These are phyloP conservation scores for Diadumene lineata DNA, from an alignment of 92 coral and sea anemone species.

Conservation along the genomic window DNA sequence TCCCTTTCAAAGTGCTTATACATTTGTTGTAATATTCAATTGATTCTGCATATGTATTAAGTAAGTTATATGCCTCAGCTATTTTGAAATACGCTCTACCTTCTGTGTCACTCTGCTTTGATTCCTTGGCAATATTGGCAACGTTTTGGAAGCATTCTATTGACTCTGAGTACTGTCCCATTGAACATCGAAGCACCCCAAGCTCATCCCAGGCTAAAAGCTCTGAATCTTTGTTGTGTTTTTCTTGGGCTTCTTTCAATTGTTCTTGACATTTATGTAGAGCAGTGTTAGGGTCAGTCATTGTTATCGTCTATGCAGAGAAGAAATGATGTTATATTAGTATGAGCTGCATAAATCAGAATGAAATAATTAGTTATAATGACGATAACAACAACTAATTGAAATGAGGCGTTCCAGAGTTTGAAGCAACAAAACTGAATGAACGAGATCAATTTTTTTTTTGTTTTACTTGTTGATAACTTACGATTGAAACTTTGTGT, in stretches of 20 bases:
- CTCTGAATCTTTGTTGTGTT: slow-evolving; percentile 13
- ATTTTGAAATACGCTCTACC: slow-evolving; percentile 9
- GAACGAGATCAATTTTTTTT: too few relatives aligned
- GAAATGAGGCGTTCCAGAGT: too few relatives aligned
- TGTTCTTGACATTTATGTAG: not conserved
- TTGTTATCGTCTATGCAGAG: too few relatives aligned
- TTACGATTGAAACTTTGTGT: too few relatives aligned
- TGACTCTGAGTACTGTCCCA: not conserved
- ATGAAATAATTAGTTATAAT: too few relatives aligned
- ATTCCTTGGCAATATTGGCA: slow-evolving; percentile 1
- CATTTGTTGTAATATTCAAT: slow-evolving; percentile 10
- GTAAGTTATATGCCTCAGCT: not conserved
- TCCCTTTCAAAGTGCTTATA: not conserved
- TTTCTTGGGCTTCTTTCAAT: not conserved
- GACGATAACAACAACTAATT: too few relatives aligned
- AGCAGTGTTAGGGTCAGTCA: not conserved
- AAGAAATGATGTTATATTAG: too few relatives aligned
- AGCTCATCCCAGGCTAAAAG: not conserved
- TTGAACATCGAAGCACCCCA: not conserved
- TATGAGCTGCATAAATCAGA: too few relatives aligned
- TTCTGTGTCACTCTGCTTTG: not conserved
- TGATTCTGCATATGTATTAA: slow-evolving; percentile 5
- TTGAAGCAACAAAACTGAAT: too few relatives aligned
- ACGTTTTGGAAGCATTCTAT: not conserved
- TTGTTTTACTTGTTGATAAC: too few relatives aligned